These are phyloP conservation scores for Coelinius sp. DNA, from an alignment of 2,888 invertebrate species.

Conservation along the genomic window DNA sequence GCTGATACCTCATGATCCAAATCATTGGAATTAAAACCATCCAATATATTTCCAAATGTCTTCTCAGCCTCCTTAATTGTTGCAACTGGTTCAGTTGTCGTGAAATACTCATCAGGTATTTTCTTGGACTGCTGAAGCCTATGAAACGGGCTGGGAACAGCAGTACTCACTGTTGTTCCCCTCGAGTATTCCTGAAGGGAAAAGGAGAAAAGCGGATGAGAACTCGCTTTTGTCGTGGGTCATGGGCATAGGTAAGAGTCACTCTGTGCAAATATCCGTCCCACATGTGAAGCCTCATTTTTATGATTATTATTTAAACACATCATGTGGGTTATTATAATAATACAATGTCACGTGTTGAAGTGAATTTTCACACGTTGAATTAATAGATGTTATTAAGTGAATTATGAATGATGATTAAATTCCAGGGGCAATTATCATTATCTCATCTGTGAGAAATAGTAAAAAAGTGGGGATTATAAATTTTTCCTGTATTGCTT, in stretches of 20 bases:
- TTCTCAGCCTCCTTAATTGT: slow-evolving; percentile 35
- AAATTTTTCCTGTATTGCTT: neutral
- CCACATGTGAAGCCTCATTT: slow-evolving; percentile 42
- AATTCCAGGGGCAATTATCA: neutral
- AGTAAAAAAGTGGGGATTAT: neutral
- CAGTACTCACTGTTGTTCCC: slow-evolving; percentile 56
- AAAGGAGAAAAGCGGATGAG: slow-evolving; percentile 38
- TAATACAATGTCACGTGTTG: slow-evolving; percentile 18
- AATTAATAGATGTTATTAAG: slow-evolving; percentile 3
- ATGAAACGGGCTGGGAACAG: slow-evolving; percentile 57
- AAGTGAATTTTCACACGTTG: slow-evolving; percentile 4
- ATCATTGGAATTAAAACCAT: slow-evolving; percentile 60
- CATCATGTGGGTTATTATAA: slow-evolving; percentile 31
- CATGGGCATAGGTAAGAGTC: slow-evolving; percentile 39
- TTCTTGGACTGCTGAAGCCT: slow-evolving; percentile 78
- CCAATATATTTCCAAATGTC: slow-evolving; percentile 47
- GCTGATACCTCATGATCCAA: slow-evolving; percentile 56
- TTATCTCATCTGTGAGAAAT: slow-evolving; percentile 2
- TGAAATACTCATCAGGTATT: slow-evolving; percentile 84
- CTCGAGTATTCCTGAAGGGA: slow-evolving; percentile 63
- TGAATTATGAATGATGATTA: neutral
- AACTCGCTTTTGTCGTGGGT: slow-evolving; percentile 28
- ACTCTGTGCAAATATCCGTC: slow-evolving; percentile 38
- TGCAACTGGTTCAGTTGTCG: slow-evolving; percentile 70
- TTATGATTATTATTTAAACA: slow-evolving; percentile 1